Conservation (phyloP, 2,797 vertebrate species). For the Florisuga fusca region DNA sequence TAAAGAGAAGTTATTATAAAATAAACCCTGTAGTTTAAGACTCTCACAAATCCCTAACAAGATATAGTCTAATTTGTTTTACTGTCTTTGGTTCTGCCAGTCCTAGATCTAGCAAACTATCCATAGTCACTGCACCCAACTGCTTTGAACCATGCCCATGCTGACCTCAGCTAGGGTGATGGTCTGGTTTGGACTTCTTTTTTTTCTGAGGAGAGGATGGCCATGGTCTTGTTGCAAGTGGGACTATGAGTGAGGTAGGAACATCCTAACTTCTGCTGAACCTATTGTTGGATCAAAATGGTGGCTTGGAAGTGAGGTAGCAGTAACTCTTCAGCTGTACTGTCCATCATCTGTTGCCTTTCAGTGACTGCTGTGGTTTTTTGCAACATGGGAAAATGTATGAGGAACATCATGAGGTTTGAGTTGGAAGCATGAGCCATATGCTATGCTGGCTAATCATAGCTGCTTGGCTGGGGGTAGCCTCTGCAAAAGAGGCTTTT, state of each 20-base stretch:
- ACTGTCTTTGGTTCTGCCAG: neutral
- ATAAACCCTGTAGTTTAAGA: neutral
- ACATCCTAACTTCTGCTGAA: neutral
- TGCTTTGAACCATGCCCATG: neutral
- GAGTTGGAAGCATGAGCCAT: neutral
- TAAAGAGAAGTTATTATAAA: neutral
- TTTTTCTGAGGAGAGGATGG: neutral
- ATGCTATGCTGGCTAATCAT: accelerated
- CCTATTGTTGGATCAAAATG: neutral
- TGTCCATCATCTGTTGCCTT: neutral
- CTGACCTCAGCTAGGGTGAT: neutral
- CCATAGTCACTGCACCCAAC: neutral
- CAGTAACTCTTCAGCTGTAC: neutral
- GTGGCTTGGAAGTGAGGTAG: neutral
- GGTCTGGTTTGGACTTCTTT: neutral
- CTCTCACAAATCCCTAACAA: neutral
- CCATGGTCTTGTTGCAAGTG: neutral
- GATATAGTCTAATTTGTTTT: neutral
- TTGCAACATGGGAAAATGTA: neutral
- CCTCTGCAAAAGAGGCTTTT: neutral
- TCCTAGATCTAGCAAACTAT: neutral
- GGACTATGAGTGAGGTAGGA: neutral
- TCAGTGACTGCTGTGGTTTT: neutral
- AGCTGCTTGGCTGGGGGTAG: neutral
- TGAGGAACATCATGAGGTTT: neutral